These are phyloP conservation scores for Tenebrio molitor DNA, from an alignment of 1,140 invertebrate genomes.

Conservation along the genomic window DNA sequence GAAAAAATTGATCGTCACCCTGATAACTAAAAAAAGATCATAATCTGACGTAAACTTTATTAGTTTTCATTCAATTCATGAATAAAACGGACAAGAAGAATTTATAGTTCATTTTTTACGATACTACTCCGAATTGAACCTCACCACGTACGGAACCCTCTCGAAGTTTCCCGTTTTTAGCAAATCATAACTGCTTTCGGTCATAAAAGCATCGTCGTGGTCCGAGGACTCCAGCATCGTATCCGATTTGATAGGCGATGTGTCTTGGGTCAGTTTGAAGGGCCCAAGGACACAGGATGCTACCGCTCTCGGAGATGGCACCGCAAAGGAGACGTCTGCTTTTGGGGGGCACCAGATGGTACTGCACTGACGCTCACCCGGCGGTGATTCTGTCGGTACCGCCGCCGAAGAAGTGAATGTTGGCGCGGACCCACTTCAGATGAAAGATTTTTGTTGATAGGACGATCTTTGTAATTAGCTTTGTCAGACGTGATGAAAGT, in stretches of 20 bases:
- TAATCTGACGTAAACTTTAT: too few species aligned
- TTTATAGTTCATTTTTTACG: too few species aligned
- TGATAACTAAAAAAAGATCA: too few species aligned
- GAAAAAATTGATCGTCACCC: too few species aligned
- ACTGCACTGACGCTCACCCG: constrained; percentile 67
- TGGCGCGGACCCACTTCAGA: constrained; percentile 67
- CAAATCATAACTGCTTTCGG: constrained; percentile 41
- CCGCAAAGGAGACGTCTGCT: constrained; percentile 46
- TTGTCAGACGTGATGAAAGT: too few species aligned
- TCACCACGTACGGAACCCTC: constrained; percentile 51
- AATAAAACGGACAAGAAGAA: too few species aligned
- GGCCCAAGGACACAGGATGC: constrained; percentile 51
- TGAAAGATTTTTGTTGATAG: too few species aligned
- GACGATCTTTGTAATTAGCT: too few species aligned
- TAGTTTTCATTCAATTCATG: too few species aligned
- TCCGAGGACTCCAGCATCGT: constrained; percentile 3
- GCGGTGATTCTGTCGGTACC: constrained; percentile 68
- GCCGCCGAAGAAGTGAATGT: constrained; percentile 67
- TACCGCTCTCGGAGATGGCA: constrained; percentile 55
- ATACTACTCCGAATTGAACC: constrained; percentile 52
- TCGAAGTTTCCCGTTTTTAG: constrained; percentile 48
- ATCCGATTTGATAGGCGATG: constrained; percentile 4
- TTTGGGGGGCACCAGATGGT: constrained; percentile 70
- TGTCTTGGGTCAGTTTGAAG: constrained; percentile 43
- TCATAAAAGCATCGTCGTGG: constrained; percentile 48